Evolutionary conservation across 2,888 invertebrate species (phyloP).

Genomic region (Nomada fabriciana): DNA sequence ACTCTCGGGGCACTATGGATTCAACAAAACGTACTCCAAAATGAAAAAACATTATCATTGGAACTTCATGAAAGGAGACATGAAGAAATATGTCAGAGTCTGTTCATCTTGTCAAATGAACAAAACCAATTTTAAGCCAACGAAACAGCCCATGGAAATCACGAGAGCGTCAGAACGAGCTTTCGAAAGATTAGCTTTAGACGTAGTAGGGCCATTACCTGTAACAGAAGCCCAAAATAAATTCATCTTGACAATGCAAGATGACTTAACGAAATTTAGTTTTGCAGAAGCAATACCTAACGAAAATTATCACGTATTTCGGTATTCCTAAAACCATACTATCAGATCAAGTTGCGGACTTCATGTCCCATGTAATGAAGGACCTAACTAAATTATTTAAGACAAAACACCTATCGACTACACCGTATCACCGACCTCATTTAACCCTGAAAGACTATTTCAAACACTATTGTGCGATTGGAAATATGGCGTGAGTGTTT

Average conservation of each 20-base stretch:
- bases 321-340: constrained; percentile 16
- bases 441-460: constrained; percentile 10
- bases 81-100: constrained; percentile 1
- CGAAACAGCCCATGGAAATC: neutral
- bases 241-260: constrained; percentile 10
- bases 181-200: constrained; percentile 22
- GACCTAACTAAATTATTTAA: constrained; percentile 7
- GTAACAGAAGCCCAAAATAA: constrained; percentile 4
- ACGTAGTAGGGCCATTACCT: constrained; percentile 6
- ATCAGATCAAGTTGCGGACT: neutral
- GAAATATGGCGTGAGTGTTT: no score
- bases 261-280: constrained; percentile 14
- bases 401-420: constrained; percentile 19
- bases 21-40: constrained; percentile 4
- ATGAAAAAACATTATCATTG: neutral
- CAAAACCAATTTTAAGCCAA: constrained; percentile 28
- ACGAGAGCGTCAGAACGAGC: neutral
- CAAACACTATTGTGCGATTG: no score
- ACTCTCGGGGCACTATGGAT: neutral
- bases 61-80: constrained; percentile 7
- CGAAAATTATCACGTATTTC: neutral
- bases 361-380: constrained; percentile 16
- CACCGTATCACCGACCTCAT: constrained; percentile 4
- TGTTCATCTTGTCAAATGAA: constrained; percentile 22
- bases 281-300: constrained; percentile 14